A percentile compares a stretch with the other conserved stretches of the same genome.
Evolutionary conservation across 2,888 invertebrate species (phyloP).

Genomic region (Druceiella hillmani): DNA sequence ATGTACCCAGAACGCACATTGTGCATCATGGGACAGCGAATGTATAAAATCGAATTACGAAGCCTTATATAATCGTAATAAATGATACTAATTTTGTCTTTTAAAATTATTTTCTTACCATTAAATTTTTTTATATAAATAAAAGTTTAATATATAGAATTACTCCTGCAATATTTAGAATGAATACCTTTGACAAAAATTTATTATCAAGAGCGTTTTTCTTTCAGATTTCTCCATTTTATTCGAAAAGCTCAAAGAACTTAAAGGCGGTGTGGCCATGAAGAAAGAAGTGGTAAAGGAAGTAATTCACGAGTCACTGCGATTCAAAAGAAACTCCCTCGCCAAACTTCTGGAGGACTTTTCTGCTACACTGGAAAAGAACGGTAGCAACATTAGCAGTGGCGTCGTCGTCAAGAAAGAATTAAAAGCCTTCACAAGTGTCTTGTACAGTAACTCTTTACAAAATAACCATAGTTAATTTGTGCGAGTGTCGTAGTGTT

Average conservation of each 20-base stretch:
- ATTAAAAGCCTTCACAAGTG: constrained; percentile 30
- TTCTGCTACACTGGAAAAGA: constrained; percentile 46
- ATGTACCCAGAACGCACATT: too few species aligned
- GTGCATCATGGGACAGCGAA: too few species aligned
- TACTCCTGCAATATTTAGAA: too few species aligned
- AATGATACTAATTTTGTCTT: too few species aligned
- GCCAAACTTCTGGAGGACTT: constrained; percentile 65
- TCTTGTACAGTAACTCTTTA: constrained; percentile 31
- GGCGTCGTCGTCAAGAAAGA: constrained; percentile 32
- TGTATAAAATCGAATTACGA: too few species aligned
- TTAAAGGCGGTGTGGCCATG: constrained; percentile 64
- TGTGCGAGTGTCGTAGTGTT: too few species aligned
- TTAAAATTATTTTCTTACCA: too few species aligned
- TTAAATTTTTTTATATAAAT: too few species aligned
- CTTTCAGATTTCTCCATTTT: constrained; percentile 64
- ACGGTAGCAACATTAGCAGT: constrained; percentile 45
- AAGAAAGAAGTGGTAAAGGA: constrained; percentile 66
- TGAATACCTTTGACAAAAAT: too few species aligned
- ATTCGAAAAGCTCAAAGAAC: constrained; percentile 62
- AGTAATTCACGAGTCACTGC: constrained; percentile 68
- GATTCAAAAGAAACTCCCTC: constrained; percentile 71
- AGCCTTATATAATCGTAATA: too few species aligned
- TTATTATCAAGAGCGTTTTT: too few species aligned
- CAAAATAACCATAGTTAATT: constrained; percentile 44
- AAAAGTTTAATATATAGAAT: too few species aligned